Evolutionary conservation across 2,888 invertebrate species (phyloP).

Genomic region (Leucoma salicis): DNA sequence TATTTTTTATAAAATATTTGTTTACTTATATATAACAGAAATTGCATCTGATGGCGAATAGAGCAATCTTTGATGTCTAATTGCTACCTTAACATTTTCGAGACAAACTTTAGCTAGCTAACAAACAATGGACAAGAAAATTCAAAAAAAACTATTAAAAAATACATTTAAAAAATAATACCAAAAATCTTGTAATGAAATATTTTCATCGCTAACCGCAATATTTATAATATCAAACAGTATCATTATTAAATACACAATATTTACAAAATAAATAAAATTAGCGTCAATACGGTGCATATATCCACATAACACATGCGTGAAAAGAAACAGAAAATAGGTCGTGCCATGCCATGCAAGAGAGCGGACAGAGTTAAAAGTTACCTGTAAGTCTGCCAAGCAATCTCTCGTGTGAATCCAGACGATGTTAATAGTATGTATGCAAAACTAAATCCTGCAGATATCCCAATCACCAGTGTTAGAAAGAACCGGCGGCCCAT

Average conservation of each 20-base stretch:
- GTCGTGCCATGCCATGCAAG: slow-evolving; percentile 37
- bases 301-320: slow-evolving; percentile 1
- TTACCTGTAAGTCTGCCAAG: slow-evolving; percentile 77
- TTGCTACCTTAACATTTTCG: too few relatives aligned
- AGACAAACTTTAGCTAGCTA: too few relatives aligned
- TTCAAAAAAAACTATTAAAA: too few relatives aligned
- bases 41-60: too few relatives aligned
- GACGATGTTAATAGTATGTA: slow-evolving; percentile 85
- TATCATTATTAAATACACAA: background rate
- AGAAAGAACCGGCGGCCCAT: slow-evolving; percentile 86
- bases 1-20: too few relatives aligned
- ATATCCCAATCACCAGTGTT: slow-evolving; percentile 87
- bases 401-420: slow-evolving; percentile 73
- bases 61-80: too few relatives aligned
- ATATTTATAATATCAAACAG: too few relatives aligned
- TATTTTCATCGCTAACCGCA: too few relatives aligned
- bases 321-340: slow-evolving; percentile 5
- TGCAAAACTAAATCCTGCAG: slow-evolving; percentile 89
- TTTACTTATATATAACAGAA: too few relatives aligned
- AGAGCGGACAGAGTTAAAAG: slow-evolving; percentile 37
- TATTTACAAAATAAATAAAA: background rate
- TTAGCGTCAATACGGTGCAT: background rate
- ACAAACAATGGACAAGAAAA: too few relatives aligned
- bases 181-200: too few relatives aligned
- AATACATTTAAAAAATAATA: too few relatives aligned